These are phyloP conservation scores for Sesia bembeciformis DNA, from an alignment of 2,888 invertebrate genomes.

Conservation along the genomic window DNA sequence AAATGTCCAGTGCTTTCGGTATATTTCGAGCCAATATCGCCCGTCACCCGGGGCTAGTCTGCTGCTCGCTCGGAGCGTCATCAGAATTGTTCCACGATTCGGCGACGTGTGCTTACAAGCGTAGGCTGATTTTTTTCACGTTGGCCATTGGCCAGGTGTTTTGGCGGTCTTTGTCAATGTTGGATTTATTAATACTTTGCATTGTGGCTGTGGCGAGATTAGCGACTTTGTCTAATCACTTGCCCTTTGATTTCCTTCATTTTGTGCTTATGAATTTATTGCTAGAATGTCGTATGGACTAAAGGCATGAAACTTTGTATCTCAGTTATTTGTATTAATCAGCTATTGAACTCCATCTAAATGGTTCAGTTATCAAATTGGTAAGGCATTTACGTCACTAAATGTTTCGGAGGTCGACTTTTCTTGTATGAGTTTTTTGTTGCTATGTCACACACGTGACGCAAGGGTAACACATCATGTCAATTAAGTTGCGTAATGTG, in stretches of 20 bases:
- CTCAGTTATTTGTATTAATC: too few relatives aligned
- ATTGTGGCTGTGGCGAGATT: slow-evolving; percentile 36
- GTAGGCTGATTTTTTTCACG: slow-evolving; percentile 51
- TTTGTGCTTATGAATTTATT: too few relatives aligned
- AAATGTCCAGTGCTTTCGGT: too few relatives aligned
- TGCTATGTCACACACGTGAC: not conserved
- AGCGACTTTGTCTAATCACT: slow-evolving; percentile 30
- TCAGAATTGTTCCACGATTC: slow-evolving; percentile 31
- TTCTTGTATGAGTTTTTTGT: too few relatives aligned
- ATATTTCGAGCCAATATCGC: too few relatives aligned
- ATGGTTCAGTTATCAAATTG: too few relatives aligned
- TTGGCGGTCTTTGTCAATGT: slow-evolving; percentile 75
- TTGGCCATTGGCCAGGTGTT: slow-evolving; percentile 59
- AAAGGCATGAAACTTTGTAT: not conserved
- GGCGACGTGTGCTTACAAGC: slow-evolving; percentile 23
- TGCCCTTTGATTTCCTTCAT: slow-evolving; percentile 15
- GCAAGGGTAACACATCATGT: slow-evolving; percentile 22
- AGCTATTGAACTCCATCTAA: too few relatives aligned
- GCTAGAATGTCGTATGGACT: not conserved
- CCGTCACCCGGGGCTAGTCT: not conserved
- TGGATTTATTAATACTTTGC: slow-evolving; percentile 69
- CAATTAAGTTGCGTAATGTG: slow-evolving; percentile 40
- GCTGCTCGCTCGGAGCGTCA: slow-evolving; percentile 20
- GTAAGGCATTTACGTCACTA: too few relatives aligned
- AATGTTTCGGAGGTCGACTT: too few relatives aligned